A percentile compares a stretch with the other conserved stretches of the same genome.
Evolutionary conservation across 1,140 invertebrate genomes (phyloP).

Genomic region (Muscidifurax raptorellus): DNA sequence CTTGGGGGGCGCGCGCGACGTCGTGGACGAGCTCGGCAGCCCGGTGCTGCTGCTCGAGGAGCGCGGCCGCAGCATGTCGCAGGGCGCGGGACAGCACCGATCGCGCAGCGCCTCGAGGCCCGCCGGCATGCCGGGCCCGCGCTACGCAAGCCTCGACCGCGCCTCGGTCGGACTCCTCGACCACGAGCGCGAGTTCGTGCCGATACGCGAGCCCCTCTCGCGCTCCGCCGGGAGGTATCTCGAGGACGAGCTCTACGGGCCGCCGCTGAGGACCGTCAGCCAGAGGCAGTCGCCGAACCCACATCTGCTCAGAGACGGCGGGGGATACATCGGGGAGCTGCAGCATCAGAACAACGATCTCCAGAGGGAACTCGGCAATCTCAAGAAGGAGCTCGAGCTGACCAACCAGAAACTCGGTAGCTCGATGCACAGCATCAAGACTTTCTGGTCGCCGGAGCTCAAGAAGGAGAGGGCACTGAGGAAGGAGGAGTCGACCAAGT

Average conservation of each 20-base stretch:
- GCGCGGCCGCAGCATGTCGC: conserved; percentile 78
- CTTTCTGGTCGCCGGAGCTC: conserved; percentile 99
- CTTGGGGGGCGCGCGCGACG: conserved; percentile 83
- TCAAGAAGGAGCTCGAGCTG: conserved; percentile 97
- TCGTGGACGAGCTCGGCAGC: conserved; percentile 85
- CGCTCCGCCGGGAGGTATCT: conserved; percentile 81
- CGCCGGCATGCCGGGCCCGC: conserved; percentile 75
- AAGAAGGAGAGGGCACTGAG: conserved; percentile 97
- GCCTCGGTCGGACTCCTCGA: conserved; percentile 78
- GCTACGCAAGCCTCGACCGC: conserved; percentile 87
- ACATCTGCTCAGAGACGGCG: conserved; percentile 72
- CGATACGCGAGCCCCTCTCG: conserved; percentile 85
- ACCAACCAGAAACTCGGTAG: conserved; percentile 99
- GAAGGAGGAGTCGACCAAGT: conserved; percentile 98
- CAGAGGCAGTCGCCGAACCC: conserved; percentile 84
- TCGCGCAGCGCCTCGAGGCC: conserved; percentile 79
- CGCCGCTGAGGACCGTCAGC: conserved; percentile 74
- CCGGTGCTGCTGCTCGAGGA: conserved; percentile 81
- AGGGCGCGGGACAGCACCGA: conserved; percentile 78
- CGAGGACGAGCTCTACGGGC: conserved; percentile 83
- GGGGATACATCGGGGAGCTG: conserved; percentile 90
- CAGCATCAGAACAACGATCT: conserved; percentile 96
- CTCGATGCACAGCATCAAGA: conserved; percentile 99
- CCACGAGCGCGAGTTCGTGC: conserved; percentile 87
- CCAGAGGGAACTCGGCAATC: conserved; percentile 95